Conservation (phyloP, 1,140 invertebrate species). For the Ctenoplectra terminalis region DNA sequence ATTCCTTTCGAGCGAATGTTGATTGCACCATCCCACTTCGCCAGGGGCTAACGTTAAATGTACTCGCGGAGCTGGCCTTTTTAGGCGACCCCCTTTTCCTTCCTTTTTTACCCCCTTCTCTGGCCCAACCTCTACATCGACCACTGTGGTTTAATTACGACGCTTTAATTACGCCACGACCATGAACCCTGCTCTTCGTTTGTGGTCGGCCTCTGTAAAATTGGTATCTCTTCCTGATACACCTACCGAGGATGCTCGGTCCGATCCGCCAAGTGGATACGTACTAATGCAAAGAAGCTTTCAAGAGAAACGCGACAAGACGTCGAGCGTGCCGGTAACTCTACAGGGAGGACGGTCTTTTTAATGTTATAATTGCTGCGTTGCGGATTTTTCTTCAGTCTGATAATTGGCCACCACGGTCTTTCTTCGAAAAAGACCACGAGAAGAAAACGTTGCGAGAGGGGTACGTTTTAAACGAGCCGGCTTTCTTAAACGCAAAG, state of each 20-base stretch:
- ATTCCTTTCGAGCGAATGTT: slow-evolving; percentile 32
- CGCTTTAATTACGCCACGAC: slow-evolving; percentile 55
- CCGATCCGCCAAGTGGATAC: not conserved
- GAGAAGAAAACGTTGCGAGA: not conserved
- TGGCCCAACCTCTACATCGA: not conserved
- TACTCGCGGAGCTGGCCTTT: slow-evolving; percentile 1
- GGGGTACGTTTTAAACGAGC: not conserved
- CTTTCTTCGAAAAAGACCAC: not conserved
- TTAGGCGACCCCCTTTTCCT: slow-evolving; percentile 23
- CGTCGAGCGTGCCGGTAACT: not conserved
- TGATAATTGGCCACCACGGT: slow-evolving; percentile 30
- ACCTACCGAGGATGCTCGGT: not conserved
- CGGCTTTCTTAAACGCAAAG: not conserved
- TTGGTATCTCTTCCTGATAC: slow-evolving; percentile 15
- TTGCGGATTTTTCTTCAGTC: slow-evolving; percentile 19
- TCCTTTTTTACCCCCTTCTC: not conserved
- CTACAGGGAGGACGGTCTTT: not conserved
- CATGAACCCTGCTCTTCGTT: not conserved
- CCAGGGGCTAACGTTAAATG: slow-evolving; percentile 5
- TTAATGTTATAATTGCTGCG: slow-evolving; percentile 15
- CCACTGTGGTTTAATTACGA: slow-evolving; percentile 59
- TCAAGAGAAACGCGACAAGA: not conserved
- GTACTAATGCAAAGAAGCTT: not conserved
- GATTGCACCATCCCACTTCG: slow-evolving; percentile 12
- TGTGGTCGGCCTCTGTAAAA: slow-evolving; percentile 30